Percentiles rank a stretch among this genome's conserved stretches.
These are phyloP conservation scores for Amiota mariae DNA, from an alignment of 2,888 invertebrate genomes.

Conservation along the genomic window DNA sequence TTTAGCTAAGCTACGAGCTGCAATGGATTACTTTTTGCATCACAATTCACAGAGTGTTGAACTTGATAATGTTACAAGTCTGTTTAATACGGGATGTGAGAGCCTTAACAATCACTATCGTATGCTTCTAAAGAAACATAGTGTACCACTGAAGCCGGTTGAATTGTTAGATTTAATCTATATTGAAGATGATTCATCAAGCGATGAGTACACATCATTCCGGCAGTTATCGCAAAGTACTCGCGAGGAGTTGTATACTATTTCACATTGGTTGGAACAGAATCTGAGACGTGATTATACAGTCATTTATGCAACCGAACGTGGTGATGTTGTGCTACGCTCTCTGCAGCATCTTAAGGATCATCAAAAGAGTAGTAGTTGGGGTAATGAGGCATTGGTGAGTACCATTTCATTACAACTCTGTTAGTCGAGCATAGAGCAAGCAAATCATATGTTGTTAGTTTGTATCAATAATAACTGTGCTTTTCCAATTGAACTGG, in stretches of 20 bases:
- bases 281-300: conserved; percentile 83
- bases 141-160: conserved; percentile 85
- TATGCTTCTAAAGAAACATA: conserved; percentile 87
- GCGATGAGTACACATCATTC: conserved; percentile 78
- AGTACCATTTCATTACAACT: conserved; percentile 50
- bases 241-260: conserved; percentile 82
- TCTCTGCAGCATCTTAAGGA: conserved; percentile 86
- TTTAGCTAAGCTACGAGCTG: conserved; percentile 87
- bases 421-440: background rate
- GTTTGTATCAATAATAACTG: conserved; percentile 46
- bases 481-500: conserved; percentile 29
- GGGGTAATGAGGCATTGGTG: conserved; percentile 83
- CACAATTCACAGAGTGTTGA: conserved; percentile 95
- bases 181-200: conserved; percentile 84
- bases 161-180: conserved; percentile 90
- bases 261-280: conserved; percentile 89
- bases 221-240: conserved; percentile 82
- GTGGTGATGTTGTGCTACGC: conserved; percentile 84
- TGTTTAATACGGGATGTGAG: conserved; percentile 87
- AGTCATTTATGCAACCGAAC: conserved; percentile 82
- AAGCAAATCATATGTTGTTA: background rate
- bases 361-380: conserved; percentile 85
- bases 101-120: conserved; percentile 92
- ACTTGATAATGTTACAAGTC: conserved; percentile 88
- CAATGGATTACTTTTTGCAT: conserved; percentile 92